A percentile compares a stretch with the other conserved stretches of the same genome.
Evolutionary conservation across 2,113 vertebrate genomes (phyloP).

Genomic region (Aegotheles bennettii): DNA sequence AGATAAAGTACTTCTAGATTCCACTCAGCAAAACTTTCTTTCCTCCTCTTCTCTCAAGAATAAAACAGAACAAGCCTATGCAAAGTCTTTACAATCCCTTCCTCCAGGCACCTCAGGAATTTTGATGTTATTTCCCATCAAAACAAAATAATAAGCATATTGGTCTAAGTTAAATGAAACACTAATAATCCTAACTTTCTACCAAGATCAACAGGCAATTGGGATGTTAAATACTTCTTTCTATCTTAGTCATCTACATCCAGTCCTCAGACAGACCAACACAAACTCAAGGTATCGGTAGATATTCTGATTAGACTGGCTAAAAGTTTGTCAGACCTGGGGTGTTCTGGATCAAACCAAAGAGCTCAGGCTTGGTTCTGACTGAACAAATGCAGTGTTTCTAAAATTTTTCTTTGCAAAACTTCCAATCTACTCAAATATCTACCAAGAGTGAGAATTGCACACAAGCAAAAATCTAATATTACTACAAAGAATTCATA

Average conservation of each 20-base stretch:
- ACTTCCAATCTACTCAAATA: not conserved
- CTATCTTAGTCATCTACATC: not conserved
- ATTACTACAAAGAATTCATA: not conserved
- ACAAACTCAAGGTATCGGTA: not conserved
- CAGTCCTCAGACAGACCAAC: not conserved
- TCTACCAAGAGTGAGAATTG: not conserved
- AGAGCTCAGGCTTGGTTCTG: not conserved
- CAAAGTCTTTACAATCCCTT: not conserved
- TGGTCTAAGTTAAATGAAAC: not conserved
- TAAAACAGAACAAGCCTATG: not conserved
- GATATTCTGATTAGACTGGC: not conserved
- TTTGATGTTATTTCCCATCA: not conserved
- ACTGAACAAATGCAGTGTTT: not conserved
- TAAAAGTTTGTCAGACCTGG: not conserved
- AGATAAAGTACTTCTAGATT: not conserved
- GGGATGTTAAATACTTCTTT: not conserved
- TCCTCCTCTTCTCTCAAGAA: not conserved
- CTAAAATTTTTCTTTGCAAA: not conserved
- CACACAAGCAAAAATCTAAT: not conserved
- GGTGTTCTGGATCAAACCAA: not conserved
- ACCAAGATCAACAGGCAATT: not conserved
- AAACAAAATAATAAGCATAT: not conserved
- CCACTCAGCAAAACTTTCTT: not conserved
- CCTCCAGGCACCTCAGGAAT: not conserved
- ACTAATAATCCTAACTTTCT: not conserved